Evolutionary conservation across 2,888 invertebrate species (phyloP), one percentile per base, ranked within the genome.

Genomic region (Seira ritae): DNA sequence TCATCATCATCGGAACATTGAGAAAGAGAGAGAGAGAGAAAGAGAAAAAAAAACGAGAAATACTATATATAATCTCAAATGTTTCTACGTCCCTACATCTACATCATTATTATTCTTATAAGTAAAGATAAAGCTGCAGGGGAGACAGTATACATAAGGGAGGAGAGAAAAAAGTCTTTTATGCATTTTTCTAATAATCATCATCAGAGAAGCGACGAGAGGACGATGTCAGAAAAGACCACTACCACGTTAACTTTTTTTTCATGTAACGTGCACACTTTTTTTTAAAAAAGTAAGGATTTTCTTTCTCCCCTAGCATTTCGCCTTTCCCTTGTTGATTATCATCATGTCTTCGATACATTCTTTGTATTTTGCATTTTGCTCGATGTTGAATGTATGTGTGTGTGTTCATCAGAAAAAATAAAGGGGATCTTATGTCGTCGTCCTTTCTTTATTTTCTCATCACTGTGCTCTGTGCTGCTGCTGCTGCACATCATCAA

Each of bases 131-230:
- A 31, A 31, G 31, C 31, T 31, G 31, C 31, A 31, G 31, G 31
- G 31, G 31, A 31, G 31, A 31, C 31, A 31, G 31, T 31, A 31
- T 8, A 31, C 8, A n/a, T n/a, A n/a, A n/a, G n/a, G 6, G 17
- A 55, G 55, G 55, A 12, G 15, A 12, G 12, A 55, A 55, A 55
- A 55, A 55, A 55, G 55, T 55, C 55, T 55, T 55, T 55, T 55
- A 55, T 15, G n/a, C 15, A 17, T 55, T 17, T 17, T 17, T 55
- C 55, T 55, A 15, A 17, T 17, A 15, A 15, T 15, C 17, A 15
- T 15, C 17, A 55, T 55, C 55, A 55, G 55, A 17, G 17, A 31
- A 31, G 31, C 17, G 55, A 17, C 15, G 55, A 17, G 55, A 17
- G 15, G 55, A 17, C 55, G 15, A 55, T 55, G 55, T 55, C 31